Conservation (phyloP, 2,797 vertebrate genomes). For the Cyprinella venusta region DNA sequence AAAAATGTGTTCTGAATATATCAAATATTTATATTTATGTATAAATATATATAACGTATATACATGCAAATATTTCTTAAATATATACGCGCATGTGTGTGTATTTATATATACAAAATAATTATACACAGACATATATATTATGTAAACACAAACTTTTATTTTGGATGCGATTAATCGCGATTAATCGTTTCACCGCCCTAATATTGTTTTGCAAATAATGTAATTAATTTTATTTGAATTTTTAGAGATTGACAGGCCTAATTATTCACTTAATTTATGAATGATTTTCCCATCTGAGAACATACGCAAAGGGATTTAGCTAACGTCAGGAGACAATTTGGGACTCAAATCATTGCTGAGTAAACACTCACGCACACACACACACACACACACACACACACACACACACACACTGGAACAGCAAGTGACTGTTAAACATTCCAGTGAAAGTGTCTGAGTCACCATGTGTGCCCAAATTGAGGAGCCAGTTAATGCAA, state of each 20-base stretch:
- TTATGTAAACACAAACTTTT: too few species aligned
- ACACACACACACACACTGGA: background rate
- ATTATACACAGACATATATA: too few species aligned
- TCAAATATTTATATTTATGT: too few species aligned
- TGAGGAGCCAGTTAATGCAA: constrained; percentile 36
- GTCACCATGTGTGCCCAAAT: constrained; percentile 34
- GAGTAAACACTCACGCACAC: background rate
- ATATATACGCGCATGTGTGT: too few species aligned
- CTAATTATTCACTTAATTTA: constrained; percentile 25
- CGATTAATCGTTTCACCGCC: too few species aligned
- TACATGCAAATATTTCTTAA: too few species aligned
- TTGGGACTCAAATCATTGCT: background rate
- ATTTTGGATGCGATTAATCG: too few species aligned
- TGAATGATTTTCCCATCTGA: background rate
- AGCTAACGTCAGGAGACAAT: background rate
- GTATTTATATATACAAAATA: too few species aligned
- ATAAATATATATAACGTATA: too few species aligned
- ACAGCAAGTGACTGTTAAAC: constrained; percentile 3
- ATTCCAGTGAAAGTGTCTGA: constrained; percentile 27
- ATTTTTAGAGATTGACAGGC: background rate
- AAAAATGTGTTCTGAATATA: too few species aligned
- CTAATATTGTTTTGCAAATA: background rate
- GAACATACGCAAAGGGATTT: constrained; percentile 14
- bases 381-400: background rate
- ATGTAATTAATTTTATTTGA: background rate